Evolutionary conservation across 92 coral and sea anemone genomes (phyloP), one percentile per base, ranked within the genome.

Genomic region (Bergia puertoricense): DNA sequence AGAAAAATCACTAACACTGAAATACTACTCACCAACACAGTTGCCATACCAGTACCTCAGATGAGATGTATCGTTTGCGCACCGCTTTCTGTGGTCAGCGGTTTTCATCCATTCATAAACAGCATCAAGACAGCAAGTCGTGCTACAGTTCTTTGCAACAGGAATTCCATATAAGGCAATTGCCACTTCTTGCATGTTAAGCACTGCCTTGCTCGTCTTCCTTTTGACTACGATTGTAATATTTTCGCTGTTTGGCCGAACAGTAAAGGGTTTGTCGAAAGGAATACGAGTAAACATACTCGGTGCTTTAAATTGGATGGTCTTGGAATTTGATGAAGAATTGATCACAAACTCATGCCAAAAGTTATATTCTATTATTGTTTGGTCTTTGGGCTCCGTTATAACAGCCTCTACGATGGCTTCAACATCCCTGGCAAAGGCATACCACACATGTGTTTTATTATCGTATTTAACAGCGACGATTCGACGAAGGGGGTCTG

Each of bases 111-210:
- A 80, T 5, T 59, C n/a, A 16, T 56, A 80, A 37, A 80, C 50
- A 22, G 46, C 48, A 57, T 80, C 85, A 56, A 80, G 85, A 80
- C 85, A 80, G 14, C 39, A 22, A 6, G 8, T 80, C 11, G 85
- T 50, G n/a, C 85, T 80, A 68, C 85, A 80, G 45, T 56, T 59
- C 1, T 38, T 57, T 80, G 68, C 46, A 54, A 0, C 48, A 38
- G 46, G 43, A 39, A 57, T 39, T 39, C 85, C 85, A 80, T 37
- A 80, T 14, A 80, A 56, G 23, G 20, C 0, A 57, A 80, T 56
- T 0, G 0, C 6, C 73, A 48, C 71, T 1, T 14, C 0, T 36
- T 39, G 44, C 44, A 80, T 56, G 20, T 80, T 8, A 1, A 80
- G 16, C 5, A 40, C 38, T n/a, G 13, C 6, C 10, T 23, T 43